Evolutionary conservation across 2,888 invertebrate species (phyloP).

Genomic region (Chesias legatella): DNA sequence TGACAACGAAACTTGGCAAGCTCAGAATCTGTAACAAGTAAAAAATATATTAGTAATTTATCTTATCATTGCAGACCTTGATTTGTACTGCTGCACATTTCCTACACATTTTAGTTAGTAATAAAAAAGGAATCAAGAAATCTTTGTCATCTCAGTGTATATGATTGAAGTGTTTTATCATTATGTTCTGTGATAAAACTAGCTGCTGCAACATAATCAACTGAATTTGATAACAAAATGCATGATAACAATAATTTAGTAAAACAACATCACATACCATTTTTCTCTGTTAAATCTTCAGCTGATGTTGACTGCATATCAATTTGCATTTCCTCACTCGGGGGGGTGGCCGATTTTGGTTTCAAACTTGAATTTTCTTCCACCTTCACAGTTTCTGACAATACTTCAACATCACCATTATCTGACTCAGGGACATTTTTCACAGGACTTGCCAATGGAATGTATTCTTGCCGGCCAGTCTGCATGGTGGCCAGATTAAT

Average conservation of each 20-base stretch:
- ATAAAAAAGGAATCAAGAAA: too few relatives aligned
- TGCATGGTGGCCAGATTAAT: conserved; percentile 70
- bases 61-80: neutral
- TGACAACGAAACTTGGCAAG: conserved; percentile 81
- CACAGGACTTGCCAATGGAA: conserved; percentile 47
- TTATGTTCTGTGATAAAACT: conserved; percentile 4
- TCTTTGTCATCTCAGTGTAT: too few relatives aligned
- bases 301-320: conserved; percentile 61
- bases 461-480: conserved; percentile 57
- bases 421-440: conserved; percentile 44
- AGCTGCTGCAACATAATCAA: conserved; percentile 5
- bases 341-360: conserved; percentile 34
- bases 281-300: conserved; percentile 72
- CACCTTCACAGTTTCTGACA: conserved; percentile 39
- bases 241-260: neutral
- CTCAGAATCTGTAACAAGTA: conserved; percentile 72
- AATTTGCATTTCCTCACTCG: conserved; percentile 69
- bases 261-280: conserved; percentile 25
- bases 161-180: neutral
- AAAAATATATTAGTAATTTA: conserved; percentile 2
- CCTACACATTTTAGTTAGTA: too few relatives aligned
- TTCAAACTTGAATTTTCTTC: conserved; percentile 46
- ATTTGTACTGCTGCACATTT: too few relatives aligned
- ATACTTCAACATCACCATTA: conserved; percentile 44
- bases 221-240: conserved; percentile 8